These are phyloP conservation scores for Melikaiella ostensackeni DNA, from an alignment of 2,888 invertebrate species.

Conservation along the genomic window DNA sequence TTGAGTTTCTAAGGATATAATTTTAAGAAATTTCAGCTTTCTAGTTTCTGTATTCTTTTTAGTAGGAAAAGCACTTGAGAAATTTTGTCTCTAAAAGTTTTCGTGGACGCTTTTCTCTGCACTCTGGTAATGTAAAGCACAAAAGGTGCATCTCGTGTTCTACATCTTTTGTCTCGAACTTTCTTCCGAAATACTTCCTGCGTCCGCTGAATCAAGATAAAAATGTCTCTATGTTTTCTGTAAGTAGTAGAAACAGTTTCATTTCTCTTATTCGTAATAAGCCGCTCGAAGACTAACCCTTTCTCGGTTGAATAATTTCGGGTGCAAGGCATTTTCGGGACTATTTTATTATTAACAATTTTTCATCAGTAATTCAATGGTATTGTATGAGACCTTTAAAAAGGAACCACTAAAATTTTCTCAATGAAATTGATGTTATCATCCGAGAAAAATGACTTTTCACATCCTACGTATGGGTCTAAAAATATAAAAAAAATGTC, in stretches of 20 bases:
- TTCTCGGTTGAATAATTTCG: no score
- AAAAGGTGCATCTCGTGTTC: constrained; percentile 16
- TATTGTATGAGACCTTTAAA: no score
- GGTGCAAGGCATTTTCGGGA: background rate
- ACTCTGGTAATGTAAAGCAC: constrained; percentile 2
- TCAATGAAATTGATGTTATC: no score
- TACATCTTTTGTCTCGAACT: constrained; percentile 18
- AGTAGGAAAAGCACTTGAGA: constrained; percentile 1
- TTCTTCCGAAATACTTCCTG: constrained; percentile 10
- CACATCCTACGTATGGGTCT: no score
- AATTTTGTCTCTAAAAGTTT: constrained; percentile 10
- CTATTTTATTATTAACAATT: background rate
- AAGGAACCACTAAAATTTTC: no score
- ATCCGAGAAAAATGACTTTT: no score
- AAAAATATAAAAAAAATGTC: no score
- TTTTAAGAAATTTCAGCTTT: constrained; percentile 4
- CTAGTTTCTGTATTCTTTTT: background rate
- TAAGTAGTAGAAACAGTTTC: background rate
- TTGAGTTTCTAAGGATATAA: background rate
- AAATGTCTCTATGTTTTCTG: background rate
- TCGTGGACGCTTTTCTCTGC: constrained; percentile 7
- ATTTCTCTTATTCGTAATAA: background rate
- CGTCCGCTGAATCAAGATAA: constrained; percentile 18
- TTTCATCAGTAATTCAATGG: no score
- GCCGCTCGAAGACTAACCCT: background rate